A percentile compares a stretch with the other conserved stretches of the same genome.
Conservation (phyloP, 35 echinoderm and acorn worm species). For the Amphiura filiformis region DNA sequence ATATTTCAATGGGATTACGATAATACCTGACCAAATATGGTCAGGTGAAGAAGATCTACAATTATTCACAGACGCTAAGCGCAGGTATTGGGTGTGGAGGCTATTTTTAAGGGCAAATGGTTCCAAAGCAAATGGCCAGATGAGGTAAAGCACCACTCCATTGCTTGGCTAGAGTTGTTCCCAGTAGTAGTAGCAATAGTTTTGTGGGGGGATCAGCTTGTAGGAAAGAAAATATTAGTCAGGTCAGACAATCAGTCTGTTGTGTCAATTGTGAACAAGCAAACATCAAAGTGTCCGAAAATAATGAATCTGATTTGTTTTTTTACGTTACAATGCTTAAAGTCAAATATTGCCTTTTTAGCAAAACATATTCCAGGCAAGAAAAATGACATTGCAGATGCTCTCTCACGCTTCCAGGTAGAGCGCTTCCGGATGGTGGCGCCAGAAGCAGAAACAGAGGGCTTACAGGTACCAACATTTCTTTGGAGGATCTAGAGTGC, state of each 20-base stretch:
- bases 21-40: not conserved
- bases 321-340: conserved; percentile 26
- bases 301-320: conserved; percentile 19
- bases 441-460: not conserved
- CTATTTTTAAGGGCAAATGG: conserved; percentile 18
- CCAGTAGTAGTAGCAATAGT: conserved; percentile 22
- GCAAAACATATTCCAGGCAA: conserved; percentile 20
- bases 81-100: conserved; percentile 22
- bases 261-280: conserved; percentile 16
- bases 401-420: conserved; percentile 40
- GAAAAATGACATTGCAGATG: conserved; percentile 35
- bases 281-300: conserved; percentile 34
- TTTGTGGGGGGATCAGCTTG: conserved; percentile 2
- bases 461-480: not conserved
- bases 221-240: not conserved
- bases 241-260: conserved; percentile 48
- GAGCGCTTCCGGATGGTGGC: conserved; percentile 9
- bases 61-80: conserved; percentile 15
- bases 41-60: not conserved
- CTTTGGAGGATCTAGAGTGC: not conserved
- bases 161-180: conserved; percentile 24
- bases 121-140: conserved; percentile 24
- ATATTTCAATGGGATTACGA: conserved; percentile 16
- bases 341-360: not conserved
- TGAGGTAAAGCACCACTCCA: not conserved